phyloP scores from a whole-genome alignment of 2,113 vertebrate species.

The Mugil cephalus region DNA sequence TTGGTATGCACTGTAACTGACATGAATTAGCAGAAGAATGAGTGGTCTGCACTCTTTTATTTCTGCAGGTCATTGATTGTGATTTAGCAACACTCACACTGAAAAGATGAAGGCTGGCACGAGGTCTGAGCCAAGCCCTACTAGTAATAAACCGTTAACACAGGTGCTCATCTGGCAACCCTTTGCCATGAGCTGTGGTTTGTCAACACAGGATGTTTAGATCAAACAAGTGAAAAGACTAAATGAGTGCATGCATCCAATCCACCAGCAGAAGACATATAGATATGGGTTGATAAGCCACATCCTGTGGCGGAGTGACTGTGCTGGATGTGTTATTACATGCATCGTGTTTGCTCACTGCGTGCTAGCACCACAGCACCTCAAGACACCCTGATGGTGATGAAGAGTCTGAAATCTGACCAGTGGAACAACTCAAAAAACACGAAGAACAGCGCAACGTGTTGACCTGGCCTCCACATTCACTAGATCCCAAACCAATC shows the following conservation, averaged over 20 bases:
- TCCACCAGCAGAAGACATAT: constrained; percentile 33
- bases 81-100: background rate
- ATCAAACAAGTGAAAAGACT: constrained; percentile 43
- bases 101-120: background rate
- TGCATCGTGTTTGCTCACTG: background rate
- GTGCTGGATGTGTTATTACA: background rate
- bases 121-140: background rate
- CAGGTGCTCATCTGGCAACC: constrained; percentile 50
- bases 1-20: too few relatives aligned
- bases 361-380: background rate
- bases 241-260: constrained; percentile 48
- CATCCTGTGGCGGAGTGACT: constrained; percentile 45
- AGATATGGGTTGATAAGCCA: constrained; percentile 42
- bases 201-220: constrained; percentile 59
- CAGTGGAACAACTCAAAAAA: too few relatives aligned
- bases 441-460: too few relatives aligned
- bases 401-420: background rate
- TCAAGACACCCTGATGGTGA: background rate
- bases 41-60: background rate
- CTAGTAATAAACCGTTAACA: constrained; percentile 30
- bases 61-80: background rate
- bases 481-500: too few relatives aligned
- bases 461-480: too few relatives aligned
- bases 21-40: too few relatives aligned
- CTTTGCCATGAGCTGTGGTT: constrained; percentile 43